Evolutionary conservation across 2,888 invertebrate genomes (phyloP).

Genomic region (Helicoverpa assulta): DNA sequence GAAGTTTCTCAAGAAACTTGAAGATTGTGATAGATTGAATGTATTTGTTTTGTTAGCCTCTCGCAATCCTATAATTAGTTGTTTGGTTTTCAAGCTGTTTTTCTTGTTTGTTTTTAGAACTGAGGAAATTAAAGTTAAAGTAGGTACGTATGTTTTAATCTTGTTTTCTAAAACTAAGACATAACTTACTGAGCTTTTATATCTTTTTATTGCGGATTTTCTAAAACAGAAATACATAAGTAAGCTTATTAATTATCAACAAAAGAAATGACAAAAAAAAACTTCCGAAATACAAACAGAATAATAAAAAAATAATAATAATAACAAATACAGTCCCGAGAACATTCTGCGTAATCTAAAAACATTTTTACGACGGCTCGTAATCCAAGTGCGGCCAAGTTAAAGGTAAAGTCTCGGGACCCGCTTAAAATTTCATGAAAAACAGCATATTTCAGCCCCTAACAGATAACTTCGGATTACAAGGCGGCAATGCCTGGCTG

Average conservation of each 20-base stretch:
- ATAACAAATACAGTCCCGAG: constrained; percentile 18
- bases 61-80: constrained; percentile 54
- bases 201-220: too few species aligned
- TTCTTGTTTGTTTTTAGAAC: constrained; percentile 11
- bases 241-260: too few species aligned
- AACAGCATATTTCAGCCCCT: constrained; percentile 57
- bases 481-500: constrained; percentile 55
- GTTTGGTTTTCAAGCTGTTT: constrained; percentile 34
- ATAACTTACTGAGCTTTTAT: neutral
- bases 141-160: neutral
- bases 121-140: constrained; percentile 18
- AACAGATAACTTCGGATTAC: constrained; percentile 61
- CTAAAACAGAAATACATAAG: too few species aligned
- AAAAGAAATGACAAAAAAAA: neutral
- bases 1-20: constrained; percentile 41
- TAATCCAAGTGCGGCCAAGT: constrained; percentile 42
- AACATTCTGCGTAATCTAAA: constrained; percentile 36
- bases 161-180: neutral
- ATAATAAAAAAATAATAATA: constrained; percentile 24
- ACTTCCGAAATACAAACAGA: constrained; percentile 6
- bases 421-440: constrained; percentile 64
- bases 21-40: constrained; percentile 52
- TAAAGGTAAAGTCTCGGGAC: constrained; percentile 51
- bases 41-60: constrained; percentile 41
- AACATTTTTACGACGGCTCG: constrained; percentile 52